phyloP scores from a whole-genome alignment of 1,140 invertebrate genomes.

The Microplitis mediator region DNA sequence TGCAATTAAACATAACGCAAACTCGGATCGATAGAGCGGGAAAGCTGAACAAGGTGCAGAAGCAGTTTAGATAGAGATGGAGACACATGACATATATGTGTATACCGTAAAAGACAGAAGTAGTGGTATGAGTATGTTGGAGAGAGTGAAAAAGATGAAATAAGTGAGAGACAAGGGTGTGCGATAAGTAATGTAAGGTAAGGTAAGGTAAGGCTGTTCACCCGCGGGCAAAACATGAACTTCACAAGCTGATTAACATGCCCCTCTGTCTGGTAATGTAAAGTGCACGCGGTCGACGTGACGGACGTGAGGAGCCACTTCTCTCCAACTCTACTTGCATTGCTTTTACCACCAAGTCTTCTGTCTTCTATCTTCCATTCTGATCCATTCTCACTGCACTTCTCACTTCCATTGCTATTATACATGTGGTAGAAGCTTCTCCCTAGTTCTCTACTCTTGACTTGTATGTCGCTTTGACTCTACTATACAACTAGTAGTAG shows the following conservation, averaged over 20 bases:
- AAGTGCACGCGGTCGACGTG: conserved; percentile 11
- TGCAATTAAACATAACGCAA: conserved; percentile 11
- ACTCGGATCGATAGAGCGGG: conserved; percentile 13
- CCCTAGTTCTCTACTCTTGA: too few species aligned
- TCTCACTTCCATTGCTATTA: too few species aligned
- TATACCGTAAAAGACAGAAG: neutral
- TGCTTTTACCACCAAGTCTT: too few species aligned
- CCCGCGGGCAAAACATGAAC: neutral
- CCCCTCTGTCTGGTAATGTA: neutral
- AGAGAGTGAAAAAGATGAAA: neutral
- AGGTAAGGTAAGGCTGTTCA: neutral
- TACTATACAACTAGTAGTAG: too few species aligned
- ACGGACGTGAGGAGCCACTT: conserved; percentile 4
- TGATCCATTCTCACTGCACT: too few species aligned
- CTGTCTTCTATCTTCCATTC: too few species aligned
- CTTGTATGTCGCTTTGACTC: too few species aligned
- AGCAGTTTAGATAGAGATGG: neutral
- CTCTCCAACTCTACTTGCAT: neutral
- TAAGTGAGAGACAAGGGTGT: neutral
- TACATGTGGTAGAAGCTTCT: too few species aligned
- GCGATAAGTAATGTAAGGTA: too few species aligned
- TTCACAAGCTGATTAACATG: conserved; percentile 20
- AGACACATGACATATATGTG: too few species aligned
- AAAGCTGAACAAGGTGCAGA: neutral
- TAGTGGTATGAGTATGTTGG: neutral